phyloP scores from a whole-genome alignment of 2,888 invertebrate species.

The Pollenia griseotomentosa region DNA sequence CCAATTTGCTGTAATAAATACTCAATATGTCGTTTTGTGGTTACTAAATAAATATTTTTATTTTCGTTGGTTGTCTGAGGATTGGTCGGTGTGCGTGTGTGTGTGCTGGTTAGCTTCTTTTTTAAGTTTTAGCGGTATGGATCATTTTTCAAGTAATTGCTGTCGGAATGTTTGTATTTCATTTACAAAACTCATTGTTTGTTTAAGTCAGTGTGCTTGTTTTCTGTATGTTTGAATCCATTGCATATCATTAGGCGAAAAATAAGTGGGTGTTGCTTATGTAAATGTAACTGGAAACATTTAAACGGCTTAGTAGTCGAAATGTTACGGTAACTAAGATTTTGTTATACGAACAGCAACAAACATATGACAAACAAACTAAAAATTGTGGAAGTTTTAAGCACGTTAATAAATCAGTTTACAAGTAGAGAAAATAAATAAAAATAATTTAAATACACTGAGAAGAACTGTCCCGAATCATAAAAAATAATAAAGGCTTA shows the following conservation, averaged over 20 bases:
- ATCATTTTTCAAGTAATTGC: constrained; percentile 69
- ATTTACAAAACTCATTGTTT: constrained; percentile 8
- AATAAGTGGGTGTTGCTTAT: neutral
- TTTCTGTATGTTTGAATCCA: neutral
- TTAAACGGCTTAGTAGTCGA: constrained; percentile 11
- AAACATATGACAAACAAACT: neutral
- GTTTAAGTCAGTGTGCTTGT: neutral
- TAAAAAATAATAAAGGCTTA: no score
- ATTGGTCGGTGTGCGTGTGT: constrained; percentile 17
- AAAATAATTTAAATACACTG: neutral
- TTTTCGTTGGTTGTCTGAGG: constrained; percentile 72
- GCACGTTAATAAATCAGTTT: constrained; percentile 41
- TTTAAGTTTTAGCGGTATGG: constrained; percentile 53
- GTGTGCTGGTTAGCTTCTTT: neutral
- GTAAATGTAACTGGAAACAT: neutral
- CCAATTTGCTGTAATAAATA: constrained; percentile 81
- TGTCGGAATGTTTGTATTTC: constrained; percentile 8
- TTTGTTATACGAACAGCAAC: neutral
- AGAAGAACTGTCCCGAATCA: neutral
- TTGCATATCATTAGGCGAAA: constrained; percentile 33
- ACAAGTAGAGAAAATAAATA: neutral
- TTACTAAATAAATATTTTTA: constrained; percentile 68
- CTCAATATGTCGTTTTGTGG: constrained; percentile 79
- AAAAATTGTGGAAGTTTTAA: neutral
- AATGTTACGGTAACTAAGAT: constrained; percentile 19